Percentiles rank a stretch among this genome's conserved stretches.
Evolutionary conservation across 2,797 vertebrate species (phyloP).

Genomic region (Sternarchorhynchus goeldii): DNA sequence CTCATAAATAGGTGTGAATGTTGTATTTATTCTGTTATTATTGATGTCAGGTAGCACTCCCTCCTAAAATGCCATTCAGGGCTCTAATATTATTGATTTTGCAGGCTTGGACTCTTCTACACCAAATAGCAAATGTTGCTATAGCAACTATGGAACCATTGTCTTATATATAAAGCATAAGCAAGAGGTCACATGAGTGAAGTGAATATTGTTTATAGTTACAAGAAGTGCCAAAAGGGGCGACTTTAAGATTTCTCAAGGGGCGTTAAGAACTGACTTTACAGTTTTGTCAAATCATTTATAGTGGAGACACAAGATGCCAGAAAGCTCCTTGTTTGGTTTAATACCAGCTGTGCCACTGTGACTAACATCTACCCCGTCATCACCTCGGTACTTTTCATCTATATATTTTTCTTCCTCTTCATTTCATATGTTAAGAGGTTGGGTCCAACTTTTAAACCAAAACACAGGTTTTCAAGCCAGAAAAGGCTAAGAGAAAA

Average conservation of each 20-base stretch:
- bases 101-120: constrained; percentile 41
- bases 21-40: neutral
- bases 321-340: constrained; percentile 35
- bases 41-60: neutral
- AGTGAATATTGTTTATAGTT: constrained; percentile 35
- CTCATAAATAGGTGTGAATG: neutral
- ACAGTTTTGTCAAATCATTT: constrained; percentile 25
- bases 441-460: too few relatives aligned
- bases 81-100: constrained; percentile 45
- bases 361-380: neutral
- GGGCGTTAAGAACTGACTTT: constrained; percentile 31
- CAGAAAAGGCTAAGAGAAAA: too few relatives aligned
- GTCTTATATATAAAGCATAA: constrained; percentile 52
- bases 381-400: too few relatives aligned
- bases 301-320: constrained; percentile 15
- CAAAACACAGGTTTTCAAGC: too few relatives aligned
- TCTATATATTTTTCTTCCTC: too few relatives aligned
- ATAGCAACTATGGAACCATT: constrained; percentile 66
- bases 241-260: too few relatives aligned
- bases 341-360: neutral
- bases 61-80: constrained; percentile 35
- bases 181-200: constrained; percentile 37
- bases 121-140: constrained; percentile 63
- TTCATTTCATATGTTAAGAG: too few relatives aligned
- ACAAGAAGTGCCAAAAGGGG: constrained; percentile 25